Base-by-base conservation (phyloP, 1,140 invertebrate species). In the Conopomorpha cramerella region DNA sequence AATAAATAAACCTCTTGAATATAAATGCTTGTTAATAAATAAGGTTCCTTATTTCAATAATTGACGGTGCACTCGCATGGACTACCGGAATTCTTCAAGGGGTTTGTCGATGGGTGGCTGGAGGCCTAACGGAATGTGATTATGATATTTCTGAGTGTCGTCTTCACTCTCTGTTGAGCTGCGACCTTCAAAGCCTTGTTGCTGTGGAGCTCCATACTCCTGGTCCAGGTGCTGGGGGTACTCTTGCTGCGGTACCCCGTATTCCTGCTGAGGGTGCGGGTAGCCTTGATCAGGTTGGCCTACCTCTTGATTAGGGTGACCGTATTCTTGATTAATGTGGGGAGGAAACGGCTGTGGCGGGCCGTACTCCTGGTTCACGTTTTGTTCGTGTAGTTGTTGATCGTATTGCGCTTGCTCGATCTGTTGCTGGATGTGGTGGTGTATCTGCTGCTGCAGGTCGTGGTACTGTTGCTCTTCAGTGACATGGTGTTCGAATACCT, bases 21-120 rank as follows among this genome's bases (percentile, higher is more conserved):
- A 17, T 12, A n/a, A 19, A 34, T 16, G 33, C 26, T 30, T 17
- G 34, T 13, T 34, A 30, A 11, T 31, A 19, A 28, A 36, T 19
- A 31, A 39, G 37, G 30, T 35, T 40, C 32, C 16, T 25, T 13
- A 17, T 39, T n/a, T n/a, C 30, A 46, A 36, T 36, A 31, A 30
- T 35, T 8, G 16, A 14, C n/a, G 2, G 31, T 29, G 23, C 36
- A 25, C 14, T 13, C 16, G 6, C 17, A 7, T 33, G n/a, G 34
- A 26, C 43, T 67, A 72, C 38, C 55, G 60, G 41, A 76, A 76
- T 36, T 77, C 64, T 29, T 74, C 64, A 3, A 71, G 43, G 2
- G 71, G 70, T 16, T 67, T 45, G 33, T 72, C 63, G 15, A 70
- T 51, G 0, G 71, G 67, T 6, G 59, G 63, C 41, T 74, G 73